These are phyloP conservation scores for Eubucco bourcierii DNA, from an alignment of 2,113 vertebrate species.

Conservation along the genomic window DNA sequence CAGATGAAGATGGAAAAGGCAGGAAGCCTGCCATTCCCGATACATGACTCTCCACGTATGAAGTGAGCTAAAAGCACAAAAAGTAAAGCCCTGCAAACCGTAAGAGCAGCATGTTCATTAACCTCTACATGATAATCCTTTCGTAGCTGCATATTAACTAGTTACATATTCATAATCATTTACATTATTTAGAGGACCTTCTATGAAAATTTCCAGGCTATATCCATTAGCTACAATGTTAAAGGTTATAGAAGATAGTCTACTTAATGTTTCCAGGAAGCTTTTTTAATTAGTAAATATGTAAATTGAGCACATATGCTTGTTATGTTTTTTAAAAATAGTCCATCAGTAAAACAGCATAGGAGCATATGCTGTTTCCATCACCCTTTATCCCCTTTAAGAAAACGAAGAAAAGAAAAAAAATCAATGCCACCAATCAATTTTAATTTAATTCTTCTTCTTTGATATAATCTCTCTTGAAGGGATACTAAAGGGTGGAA, in stretches of 20 bases:
- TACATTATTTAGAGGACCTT: slow-evolving; percentile 86
- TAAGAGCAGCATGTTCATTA: slow-evolving; percentile 84
- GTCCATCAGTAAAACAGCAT: slow-evolving; percentile 46
- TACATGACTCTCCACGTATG: slow-evolving; percentile 75
- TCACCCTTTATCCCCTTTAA: neutral
- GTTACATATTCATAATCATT: slow-evolving; percentile 88
- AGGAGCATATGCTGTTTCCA: slow-evolving; percentile 38
- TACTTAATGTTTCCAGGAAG: slow-evolving; percentile 81
- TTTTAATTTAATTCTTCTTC: slow-evolving; percentile 70
- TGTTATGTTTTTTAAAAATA: slow-evolving; percentile 71
- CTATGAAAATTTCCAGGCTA: slow-evolving; percentile 80
- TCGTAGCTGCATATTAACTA: slow-evolving; percentile 85
- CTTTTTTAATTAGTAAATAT: slow-evolving; percentile 86
- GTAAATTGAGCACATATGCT: slow-evolving; percentile 77
- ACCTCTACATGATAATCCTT: slow-evolving; percentile 85
- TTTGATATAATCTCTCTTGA: slow-evolving; percentile 69
- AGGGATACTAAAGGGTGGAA: slow-evolving; percentile 56
- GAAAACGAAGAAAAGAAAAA: neutral
- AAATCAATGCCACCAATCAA: slow-evolving; percentile 59
- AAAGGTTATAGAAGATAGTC: slow-evolving; percentile 84
- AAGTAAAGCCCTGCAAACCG: slow-evolving; percentile 74
- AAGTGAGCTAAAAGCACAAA: slow-evolving; percentile 75
- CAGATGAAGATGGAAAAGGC: slow-evolving; percentile 54
- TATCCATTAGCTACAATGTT: slow-evolving; percentile 84
- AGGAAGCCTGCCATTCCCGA: slow-evolving; percentile 63